phyloP scores from a whole-genome alignment of 2,797 vertebrate species.

The Acrossocheilus fasciatus region DNA sequence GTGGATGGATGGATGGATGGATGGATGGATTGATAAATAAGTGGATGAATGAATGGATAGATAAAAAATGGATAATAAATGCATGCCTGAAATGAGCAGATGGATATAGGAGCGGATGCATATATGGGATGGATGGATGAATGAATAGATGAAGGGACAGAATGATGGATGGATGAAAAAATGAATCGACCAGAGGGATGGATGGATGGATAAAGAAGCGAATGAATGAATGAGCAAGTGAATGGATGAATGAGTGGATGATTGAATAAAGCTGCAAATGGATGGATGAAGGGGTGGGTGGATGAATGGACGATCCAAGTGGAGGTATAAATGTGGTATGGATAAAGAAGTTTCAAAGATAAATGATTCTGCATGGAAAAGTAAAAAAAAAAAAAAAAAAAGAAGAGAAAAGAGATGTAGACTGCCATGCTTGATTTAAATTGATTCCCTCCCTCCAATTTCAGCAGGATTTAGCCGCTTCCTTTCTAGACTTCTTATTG shows the following conservation, averaged over 20 bases:
- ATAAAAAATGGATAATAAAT: neutral
- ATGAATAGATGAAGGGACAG: neutral
- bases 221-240: constrained; percentile 32
- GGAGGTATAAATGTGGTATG: neutral
- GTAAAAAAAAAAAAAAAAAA: constrained; percentile 2
- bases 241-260: constrained; percentile 17
- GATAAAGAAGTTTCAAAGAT: constrained; percentile 25
- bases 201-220: neutral
- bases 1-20: neutral
- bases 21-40: neutral
- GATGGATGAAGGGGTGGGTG: neutral
- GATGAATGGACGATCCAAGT: constrained; percentile 16
- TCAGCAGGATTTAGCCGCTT: constrained; percentile 79
- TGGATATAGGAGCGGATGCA: neutral
- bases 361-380: constrained; percentile 46
- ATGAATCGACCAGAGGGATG: neutral
- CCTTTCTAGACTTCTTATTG: constrained; percentile 73
- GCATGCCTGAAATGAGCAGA: neutral
- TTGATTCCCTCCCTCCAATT: constrained; percentile 78
- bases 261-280: neutral
- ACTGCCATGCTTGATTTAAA: constrained; percentile 74
- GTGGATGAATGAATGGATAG: neutral
- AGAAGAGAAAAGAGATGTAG: constrained; percentile 61
- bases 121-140: neutral
- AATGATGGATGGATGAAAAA: neutral